Evolutionary conservation across 2,797 vertebrate genomes (phyloP).

Genomic region (Onychomys leucogaster): DNA sequence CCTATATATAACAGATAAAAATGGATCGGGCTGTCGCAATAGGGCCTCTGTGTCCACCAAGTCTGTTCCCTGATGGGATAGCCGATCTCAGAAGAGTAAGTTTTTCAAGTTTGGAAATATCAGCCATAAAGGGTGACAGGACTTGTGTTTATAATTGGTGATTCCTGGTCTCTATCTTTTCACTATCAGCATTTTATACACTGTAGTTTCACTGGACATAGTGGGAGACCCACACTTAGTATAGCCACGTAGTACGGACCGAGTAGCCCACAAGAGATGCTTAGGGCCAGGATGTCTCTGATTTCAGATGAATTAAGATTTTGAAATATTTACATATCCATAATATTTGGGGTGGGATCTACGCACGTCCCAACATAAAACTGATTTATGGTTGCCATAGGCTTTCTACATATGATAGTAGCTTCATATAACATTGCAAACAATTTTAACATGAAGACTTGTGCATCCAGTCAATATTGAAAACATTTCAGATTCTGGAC

Average conservation of each 20-base stretch:
- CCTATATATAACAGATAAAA: conserved; percentile 43
- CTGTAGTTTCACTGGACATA: background rate
- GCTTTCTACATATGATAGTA: background rate
- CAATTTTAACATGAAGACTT: background rate
- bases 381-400: background rate
- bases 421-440: background rate
- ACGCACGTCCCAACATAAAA: background rate
- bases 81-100: background rate
- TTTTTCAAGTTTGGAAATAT: background rate
- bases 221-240: background rate
- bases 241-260: background rate
- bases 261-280: background rate
- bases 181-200: background rate
- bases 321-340: background rate
- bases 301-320: background rate
- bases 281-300: background rate
- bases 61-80: background rate
- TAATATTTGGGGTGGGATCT: background rate
- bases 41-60: background rate
- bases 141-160: background rate
- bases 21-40: background rate
- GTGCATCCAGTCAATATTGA: background rate
- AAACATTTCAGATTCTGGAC: background rate
- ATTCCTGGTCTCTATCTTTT: conserved; percentile 2
- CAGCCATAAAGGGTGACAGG: too few species aligned